Conservation (phyloP, 2,888 invertebrate genomes). For the Drosophila prostipennis region DNA sequence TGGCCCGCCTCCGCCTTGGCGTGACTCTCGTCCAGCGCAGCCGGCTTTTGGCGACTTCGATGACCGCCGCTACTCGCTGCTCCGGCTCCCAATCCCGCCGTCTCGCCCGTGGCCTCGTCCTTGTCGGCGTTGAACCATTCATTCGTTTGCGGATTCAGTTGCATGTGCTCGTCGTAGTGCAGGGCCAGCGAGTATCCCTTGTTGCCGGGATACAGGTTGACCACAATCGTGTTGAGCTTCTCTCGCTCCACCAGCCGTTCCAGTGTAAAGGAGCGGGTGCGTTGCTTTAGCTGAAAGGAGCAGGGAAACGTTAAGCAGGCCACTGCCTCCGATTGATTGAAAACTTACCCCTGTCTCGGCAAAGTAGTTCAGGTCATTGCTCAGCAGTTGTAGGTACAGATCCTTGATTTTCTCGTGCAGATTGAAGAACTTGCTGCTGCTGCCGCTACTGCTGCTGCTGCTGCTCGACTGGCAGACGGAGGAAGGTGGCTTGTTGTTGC, state of each 20-base stretch:
- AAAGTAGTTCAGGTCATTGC: conserved; percentile 82
- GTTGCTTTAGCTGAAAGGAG: conserved; percentile 80
- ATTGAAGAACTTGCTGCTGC: conserved; percentile 80
- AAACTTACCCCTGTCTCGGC: conserved; percentile 82
- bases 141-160: conserved; percentile 63
- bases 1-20: conserved; percentile 16
- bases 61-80: conserved; percentile 10
- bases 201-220: conserved; percentile 96
- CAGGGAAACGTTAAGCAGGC: not conserved
- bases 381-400: conserved; percentile 82
- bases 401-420: conserved; percentile 84
- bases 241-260: conserved; percentile 94
- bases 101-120: conserved; percentile 11
- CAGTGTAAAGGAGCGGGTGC: conserved; percentile 89
- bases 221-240: conserved; percentile 93
- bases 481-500: conserved; percentile 37
- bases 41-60: conserved; percentile 55
- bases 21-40: conserved; percentile 22
- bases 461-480: conserved; percentile 41
- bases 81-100: not conserved
- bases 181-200: conserved; percentile 91
- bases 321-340: not conserved
- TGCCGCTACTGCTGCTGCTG: conserved; percentile 51
- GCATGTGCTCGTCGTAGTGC: conserved; percentile 83
- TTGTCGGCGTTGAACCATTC: conserved; percentile 54